Evolutionary conservation across 2,797 vertebrate genomes (phyloP).

Genomic region (Denticeps clupeoides): DNA sequence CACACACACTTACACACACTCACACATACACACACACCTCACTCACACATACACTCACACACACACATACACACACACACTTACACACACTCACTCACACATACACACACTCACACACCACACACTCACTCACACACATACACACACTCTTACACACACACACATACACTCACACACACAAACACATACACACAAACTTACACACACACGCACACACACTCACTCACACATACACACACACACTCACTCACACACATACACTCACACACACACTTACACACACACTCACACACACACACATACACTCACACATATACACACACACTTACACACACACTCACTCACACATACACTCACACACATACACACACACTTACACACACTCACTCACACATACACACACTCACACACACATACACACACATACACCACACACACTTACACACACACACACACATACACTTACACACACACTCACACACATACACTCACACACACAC

Average conservation of each 20-base stretch:
- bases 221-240: conserved; percentile 9
- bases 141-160: not conserved
- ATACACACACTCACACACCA: not conserved
- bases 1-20: not conserved
- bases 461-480: not conserved
- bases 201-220: not conserved
- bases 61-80: not conserved
- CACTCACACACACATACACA: conserved; percentile 1
- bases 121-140: not conserved
- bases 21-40: not conserved
- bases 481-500: conserved; percentile 1
- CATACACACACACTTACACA: not conserved
- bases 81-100: not conserved
- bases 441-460: not conserved
- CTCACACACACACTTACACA: conserved; percentile 24
- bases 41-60: not conserved
- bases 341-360: not conserved
- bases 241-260: conserved; percentile 27
- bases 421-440: not conserved
- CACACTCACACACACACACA: conserved; percentile 7
- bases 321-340: not conserved
- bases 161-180: not conserved
- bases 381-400: not conserved
- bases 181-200: not conserved
- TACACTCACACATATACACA: not conserved